A percentile compares a stretch with the other conserved stretches of the same genome.
phyloP scores from a whole-genome alignment of 2,888 invertebrate species.

The Himalopsyche japonica region DNA sequence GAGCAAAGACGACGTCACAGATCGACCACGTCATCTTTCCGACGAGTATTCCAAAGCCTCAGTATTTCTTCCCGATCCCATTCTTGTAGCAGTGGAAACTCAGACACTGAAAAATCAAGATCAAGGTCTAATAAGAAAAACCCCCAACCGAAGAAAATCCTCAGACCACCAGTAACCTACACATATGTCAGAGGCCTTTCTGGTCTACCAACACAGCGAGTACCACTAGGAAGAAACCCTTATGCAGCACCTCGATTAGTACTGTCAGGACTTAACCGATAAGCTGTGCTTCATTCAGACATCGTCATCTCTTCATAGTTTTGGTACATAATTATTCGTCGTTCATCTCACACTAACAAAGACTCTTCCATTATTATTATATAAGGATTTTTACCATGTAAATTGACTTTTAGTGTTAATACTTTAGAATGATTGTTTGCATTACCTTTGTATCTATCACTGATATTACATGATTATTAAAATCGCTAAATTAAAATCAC shows the following conservation, averaged over 20 bases:
- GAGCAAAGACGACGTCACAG: conserved; percentile 56
- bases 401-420: neutral
- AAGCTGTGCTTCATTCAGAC: neutral
- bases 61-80: conserved; percentile 67
- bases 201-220: conserved; percentile 79
- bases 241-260: conserved; percentile 47
- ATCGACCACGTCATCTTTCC: conserved; percentile 65
- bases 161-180: conserved; percentile 77
- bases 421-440: neutral
- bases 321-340: neutral
- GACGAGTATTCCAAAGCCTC: conserved; percentile 73
- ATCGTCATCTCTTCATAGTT: neutral
- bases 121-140: conserved; percentile 58
- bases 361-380: neutral
- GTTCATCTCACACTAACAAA: neutral
- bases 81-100: conserved; percentile 62
- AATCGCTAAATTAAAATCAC: neutral
- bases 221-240: conserved; percentile 60
- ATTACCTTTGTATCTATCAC: neutral
- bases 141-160: conserved; percentile 71
- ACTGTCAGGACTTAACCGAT: conserved; percentile 40
- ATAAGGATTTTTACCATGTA: neutral
- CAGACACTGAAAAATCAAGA: conserved; percentile 46
- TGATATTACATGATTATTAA: neutral
- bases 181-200: conserved; percentile 81